phyloP scores from a whole-genome alignment of 2,888 invertebrate genomes.

The Mimumesa dahlbomi region DNA sequence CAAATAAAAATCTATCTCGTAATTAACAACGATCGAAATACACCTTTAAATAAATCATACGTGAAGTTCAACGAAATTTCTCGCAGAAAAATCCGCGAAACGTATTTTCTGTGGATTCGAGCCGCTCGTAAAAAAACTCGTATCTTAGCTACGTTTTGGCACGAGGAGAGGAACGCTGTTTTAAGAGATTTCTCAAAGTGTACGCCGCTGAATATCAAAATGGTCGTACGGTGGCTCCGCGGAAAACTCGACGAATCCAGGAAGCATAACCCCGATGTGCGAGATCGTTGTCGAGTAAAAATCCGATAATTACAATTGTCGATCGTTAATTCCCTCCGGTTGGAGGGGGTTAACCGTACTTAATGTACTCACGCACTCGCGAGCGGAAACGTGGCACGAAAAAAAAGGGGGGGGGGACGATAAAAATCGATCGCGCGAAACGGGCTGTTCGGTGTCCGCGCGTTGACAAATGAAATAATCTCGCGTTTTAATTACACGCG shows the following conservation, averaged over 20 bases:
- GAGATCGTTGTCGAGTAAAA: too few species aligned
- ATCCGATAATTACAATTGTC: too few species aligned
- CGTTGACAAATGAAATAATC: constrained; percentile 19
- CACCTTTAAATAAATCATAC: too few species aligned
- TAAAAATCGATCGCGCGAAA: constrained; percentile 17
- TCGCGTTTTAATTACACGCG: constrained; percentile 30
- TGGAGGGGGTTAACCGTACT: too few species aligned
- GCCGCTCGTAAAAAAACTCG: constrained; percentile 53
- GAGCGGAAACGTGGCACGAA: background rate
- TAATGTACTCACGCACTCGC: too few species aligned
- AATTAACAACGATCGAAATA: background rate
- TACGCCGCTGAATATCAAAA: constrained; percentile 51
- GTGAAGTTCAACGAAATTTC: too few species aligned
- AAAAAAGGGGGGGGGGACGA: constrained; percentile 2
- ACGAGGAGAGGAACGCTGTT: constrained; percentile 69
- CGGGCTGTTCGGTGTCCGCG: constrained; percentile 2
- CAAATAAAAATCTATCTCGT: background rate
- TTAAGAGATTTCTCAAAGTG: constrained; percentile 33
- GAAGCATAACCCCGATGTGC: too few species aligned
- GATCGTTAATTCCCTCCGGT: too few species aligned
- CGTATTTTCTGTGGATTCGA: constrained; percentile 49
- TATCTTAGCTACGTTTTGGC: constrained; percentile 64
- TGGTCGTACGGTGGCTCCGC: constrained; percentile 1
- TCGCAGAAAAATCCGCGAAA: too few species aligned
- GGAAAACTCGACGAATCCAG: background rate